Base-by-base conservation (phyloP, 2,888 invertebrate genomes). In the Ophonus ardosiacus region DNA sequence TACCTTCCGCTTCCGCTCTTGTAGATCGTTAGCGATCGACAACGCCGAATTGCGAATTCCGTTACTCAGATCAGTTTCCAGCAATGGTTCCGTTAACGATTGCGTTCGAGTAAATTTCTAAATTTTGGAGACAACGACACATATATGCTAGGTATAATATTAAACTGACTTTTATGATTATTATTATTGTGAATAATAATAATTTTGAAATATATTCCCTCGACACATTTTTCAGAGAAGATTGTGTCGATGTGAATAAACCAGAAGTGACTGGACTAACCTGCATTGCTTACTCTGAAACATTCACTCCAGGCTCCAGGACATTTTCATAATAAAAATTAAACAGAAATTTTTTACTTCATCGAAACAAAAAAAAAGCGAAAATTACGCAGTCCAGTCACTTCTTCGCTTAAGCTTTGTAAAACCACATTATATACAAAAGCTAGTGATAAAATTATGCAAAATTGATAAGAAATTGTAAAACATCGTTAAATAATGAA, bases 401-500 rank as follows among this genome's bases (percentile, higher is more conserved):
- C 59, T 86, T 86, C 81, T 31, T 84, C 80, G 86, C 86, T 86
- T 85, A 40, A 80, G 82, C 71, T 82, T 85, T 85, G 85, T 85
- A 80, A 84, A 21, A 85, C 65, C 85, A 85, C 85, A 84, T 85
- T 80, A 85, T 85, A 85, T 84, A 85, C 68, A 85, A 76, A 89
- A 90, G 89, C 89, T 90, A 91, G 90, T 90, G 90, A 91, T 90
- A 91, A 89, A 88, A 89, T 89, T 88, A 89, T 89, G 89, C 89
- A 89, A 90, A 88, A 56, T 40, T 38, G 65, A 88, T 88, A 86
- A 87, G 88, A 88, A 85, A 86, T 78, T 85, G 82, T 85, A 89
- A 90, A 92, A 92, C 92, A 93, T 93, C 93, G 93, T 93, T 93
- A 93, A 92, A 92, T 93, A 92, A 92, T 92, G 92, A 92, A 85